Percentiles rank a stretch among this genome's conserved stretches.
Evolutionary conservation across 2,113 vertebrate genomes (phyloP).

Genomic region (Hystrix brachyura): DNA sequence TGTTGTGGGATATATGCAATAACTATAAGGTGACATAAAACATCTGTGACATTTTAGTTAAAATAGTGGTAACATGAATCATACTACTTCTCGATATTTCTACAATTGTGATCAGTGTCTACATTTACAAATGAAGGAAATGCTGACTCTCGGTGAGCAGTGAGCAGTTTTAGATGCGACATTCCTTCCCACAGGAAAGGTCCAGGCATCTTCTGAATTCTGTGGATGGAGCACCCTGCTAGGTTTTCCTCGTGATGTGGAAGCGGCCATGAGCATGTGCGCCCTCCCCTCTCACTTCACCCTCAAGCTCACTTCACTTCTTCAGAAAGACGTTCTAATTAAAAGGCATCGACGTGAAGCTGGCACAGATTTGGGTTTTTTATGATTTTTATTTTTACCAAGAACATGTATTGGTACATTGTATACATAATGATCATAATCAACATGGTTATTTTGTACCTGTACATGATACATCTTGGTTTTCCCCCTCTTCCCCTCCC

Average conservation of each 20-base stretch:
- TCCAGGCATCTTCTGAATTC: neutral
- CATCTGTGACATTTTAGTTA: neutral
- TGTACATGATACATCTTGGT: too few species aligned
- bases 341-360: neutral
- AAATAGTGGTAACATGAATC: neutral
- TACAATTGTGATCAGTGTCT: neutral
- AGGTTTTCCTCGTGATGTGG: neutral
- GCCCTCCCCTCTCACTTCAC: neutral
- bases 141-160: neutral
- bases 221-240: fast-evolving
- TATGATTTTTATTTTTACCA: too few species aligned
- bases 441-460: too few species aligned
- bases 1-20: neutral
- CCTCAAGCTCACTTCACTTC: neutral
- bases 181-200: neutral
- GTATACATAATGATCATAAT: too few species aligned
- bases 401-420: too few species aligned
- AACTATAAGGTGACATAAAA: neutral
- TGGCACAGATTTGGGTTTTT: too few species aligned
- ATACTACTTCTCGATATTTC: too few species aligned
- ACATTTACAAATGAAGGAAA: neutral
- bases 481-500: too few species aligned
- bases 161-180: neutral
- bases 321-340: neutral
- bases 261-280: neutral